Evolutionary conservation across 2,113 vertebrate genomes (phyloP), one percentile per base, ranked within the genome.

Genomic region (Archilochus colubris): DNA sequence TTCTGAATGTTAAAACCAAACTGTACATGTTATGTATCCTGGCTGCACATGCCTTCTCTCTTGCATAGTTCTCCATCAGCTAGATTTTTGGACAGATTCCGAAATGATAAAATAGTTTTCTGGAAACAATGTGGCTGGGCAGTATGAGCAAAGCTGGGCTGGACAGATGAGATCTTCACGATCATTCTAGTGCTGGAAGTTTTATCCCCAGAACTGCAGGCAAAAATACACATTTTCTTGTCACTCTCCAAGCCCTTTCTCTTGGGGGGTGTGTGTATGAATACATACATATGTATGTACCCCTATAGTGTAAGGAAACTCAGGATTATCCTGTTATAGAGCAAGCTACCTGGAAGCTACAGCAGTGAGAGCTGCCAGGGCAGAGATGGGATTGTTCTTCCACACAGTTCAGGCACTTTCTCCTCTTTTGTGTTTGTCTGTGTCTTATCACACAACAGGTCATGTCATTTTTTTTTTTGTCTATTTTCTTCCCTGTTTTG

Each of bases 211-310:
- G 63, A 76, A 44, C 58, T 24, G 36, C 2, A 5, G 20, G 18
- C 31, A 76, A 51, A 51, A 44, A 46, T 30, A 68, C 16, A 2
- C 4, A 18, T 27, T 78, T 17, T 23, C 20, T 46, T 33, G 46
- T 62, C 9, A 4, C 21, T 63, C 36, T 25, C 48, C 50, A 23
- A 44, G n/a, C 15, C 30, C 44, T 2, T 74, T 48, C 38, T 64
- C n/a, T 16, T 3, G 12, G 25, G 2, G 9, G 3, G 18, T 18
- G 12, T 15, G 30, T 44, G 13, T 21, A 6, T n/a, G 3, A 3
- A 8, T 10, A 10, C 7, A 40, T n/a, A 30, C 11, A 19, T 8
- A 38, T 48, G 1, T 24, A 15, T 11, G 0, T 11, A n/a, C 31
- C 46, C 43, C 1, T 24, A 18, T 0, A n/a, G 66, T 1, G 7